These are phyloP conservation scores for Corythornis vintsioides DNA, from an alignment of 2,113 vertebrate genomes.

Conservation along the genomic window DNA sequence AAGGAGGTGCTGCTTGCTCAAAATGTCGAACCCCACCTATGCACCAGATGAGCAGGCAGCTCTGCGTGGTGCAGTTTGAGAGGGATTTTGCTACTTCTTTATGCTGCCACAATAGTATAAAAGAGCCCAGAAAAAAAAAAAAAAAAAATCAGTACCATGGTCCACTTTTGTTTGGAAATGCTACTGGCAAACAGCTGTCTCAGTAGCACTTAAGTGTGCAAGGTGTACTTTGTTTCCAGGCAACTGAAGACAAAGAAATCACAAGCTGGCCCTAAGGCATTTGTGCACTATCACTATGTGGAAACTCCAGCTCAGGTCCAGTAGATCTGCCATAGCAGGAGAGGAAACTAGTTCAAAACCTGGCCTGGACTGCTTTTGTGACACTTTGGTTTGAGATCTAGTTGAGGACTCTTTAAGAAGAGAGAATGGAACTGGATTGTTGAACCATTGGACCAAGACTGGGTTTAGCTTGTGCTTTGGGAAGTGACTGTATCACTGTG, in stretches of 20 bases:
- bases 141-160: neutral
- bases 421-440: neutral
- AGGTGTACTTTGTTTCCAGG: neutral
- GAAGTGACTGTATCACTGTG: neutral
- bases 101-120: neutral
- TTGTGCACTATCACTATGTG: neutral
- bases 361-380: neutral
- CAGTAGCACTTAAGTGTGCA: neutral
- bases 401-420: neutral
- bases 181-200: neutral
- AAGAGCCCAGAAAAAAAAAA: neutral
- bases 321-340: neutral
- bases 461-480: neutral
- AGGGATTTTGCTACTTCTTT: neutral
- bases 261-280: neutral
- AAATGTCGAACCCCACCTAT: neutral
- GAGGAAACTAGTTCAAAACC: slow-evolving; percentile 1
- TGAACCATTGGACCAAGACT: neutral
- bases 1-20: neutral
- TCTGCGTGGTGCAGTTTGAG: neutral
- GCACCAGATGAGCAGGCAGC: neutral
- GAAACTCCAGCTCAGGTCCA: neutral
- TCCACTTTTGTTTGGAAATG: neutral
- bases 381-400: neutral
- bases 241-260: neutral